Conservation (phyloP, 2,888 invertebrate species). For the Drosophila pseudotakahashii region DNA sequence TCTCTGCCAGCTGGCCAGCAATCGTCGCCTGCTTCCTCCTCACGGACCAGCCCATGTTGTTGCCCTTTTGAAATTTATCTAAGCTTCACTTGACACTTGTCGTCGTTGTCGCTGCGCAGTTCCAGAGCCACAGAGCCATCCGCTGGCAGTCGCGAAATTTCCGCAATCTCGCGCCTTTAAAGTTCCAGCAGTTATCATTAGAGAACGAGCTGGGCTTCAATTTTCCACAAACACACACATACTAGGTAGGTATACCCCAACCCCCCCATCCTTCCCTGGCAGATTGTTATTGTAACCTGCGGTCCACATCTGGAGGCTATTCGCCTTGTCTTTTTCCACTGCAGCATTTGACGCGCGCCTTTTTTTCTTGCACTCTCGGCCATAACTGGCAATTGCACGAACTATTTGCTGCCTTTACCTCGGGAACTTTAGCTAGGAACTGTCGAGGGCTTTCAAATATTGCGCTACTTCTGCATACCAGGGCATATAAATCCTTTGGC, state of each 20-base stretch:
- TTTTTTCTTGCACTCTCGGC: conserved; percentile 40
- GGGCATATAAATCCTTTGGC: conserved; percentile 7
- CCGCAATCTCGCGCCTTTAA: conserved; percentile 76
- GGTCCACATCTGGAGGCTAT: conserved; percentile 46
- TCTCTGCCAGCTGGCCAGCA: conserved; percentile 17
- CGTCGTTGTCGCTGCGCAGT: conserved; percentile 52
- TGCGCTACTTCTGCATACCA: conserved; percentile 16
- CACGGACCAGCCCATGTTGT: conserved; percentile 54
- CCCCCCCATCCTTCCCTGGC: background rate
- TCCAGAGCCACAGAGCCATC: conserved; percentile 12
- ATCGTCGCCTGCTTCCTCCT: conserved; percentile 32
- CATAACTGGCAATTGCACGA: conserved; percentile 72
- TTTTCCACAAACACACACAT: conserved; percentile 60
- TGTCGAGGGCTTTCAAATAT: conserved; percentile 23
- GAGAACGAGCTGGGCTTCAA: conserved; percentile 68
- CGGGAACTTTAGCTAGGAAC: conserved; percentile 32
- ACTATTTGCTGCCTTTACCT: conserved; percentile 42
- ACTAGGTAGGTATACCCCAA: background rate
- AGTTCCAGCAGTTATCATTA: conserved; percentile 76
- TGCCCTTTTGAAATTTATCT: conserved; percentile 78
- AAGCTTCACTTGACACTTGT: conserved; percentile 76
- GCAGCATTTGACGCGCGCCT: conserved; percentile 53
- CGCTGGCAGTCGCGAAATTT: conserved; percentile 61
- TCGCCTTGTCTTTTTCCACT: conserved; percentile 18
- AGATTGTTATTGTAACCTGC: conserved; percentile 41